A percentile compares a stretch with the other conserved stretches of the same genome.
Conservation (phyloP, 1,140 invertebrate genomes). For the Drosophila ficusphila region DNA sequence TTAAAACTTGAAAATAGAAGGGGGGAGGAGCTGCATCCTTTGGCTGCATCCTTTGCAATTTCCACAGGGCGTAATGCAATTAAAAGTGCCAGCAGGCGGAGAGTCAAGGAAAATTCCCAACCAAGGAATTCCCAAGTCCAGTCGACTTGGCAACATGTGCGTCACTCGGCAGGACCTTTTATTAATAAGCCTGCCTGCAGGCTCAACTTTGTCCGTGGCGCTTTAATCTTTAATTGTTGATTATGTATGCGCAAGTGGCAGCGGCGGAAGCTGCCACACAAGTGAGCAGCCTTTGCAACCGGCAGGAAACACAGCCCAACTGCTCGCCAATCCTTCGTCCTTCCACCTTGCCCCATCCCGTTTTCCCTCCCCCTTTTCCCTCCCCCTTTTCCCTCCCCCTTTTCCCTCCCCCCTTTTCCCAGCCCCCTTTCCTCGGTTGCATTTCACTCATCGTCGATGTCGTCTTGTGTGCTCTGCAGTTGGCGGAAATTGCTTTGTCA, state of each 20-base stretch:
- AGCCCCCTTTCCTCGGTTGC: conserved; percentile 30
- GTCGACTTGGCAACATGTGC: conserved; percentile 24
- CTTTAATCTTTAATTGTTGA: conserved; percentile 76
- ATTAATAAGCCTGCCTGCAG: conserved; percentile 53
- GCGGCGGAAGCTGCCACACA: conserved; percentile 41
- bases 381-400: conserved; percentile 1
- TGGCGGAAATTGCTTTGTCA: conserved; percentile 79
- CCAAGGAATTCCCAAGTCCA: conserved; percentile 34
- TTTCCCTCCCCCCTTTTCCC: conserved; percentile 16
- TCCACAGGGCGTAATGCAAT: conserved; percentile 68
- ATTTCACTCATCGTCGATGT: conserved; percentile 10
- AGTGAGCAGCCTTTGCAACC: conserved; percentile 25
- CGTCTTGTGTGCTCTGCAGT: conserved; percentile 54
- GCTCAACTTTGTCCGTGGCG: conserved; percentile 44
- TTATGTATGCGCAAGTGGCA: conserved; percentile 62
- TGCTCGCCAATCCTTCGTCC: not conserved
- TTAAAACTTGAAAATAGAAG: conserved; percentile 60
- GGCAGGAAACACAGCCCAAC: conserved; percentile 52
- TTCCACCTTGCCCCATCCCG: not conserved
- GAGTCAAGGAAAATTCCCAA: conserved; percentile 39
- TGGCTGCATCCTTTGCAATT: conserved; percentile 45
- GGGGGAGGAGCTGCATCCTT: not conserved
- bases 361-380: conserved; percentile 23
- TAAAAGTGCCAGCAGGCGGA: conserved; percentile 56
- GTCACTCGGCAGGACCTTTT: conserved; percentile 4